A percentile compares a stretch with the other conserved stretches of the same genome.
phyloP scores from a whole-genome alignment of 1,140 invertebrate species.

The Drosophila pseudoananassae region DNA sequence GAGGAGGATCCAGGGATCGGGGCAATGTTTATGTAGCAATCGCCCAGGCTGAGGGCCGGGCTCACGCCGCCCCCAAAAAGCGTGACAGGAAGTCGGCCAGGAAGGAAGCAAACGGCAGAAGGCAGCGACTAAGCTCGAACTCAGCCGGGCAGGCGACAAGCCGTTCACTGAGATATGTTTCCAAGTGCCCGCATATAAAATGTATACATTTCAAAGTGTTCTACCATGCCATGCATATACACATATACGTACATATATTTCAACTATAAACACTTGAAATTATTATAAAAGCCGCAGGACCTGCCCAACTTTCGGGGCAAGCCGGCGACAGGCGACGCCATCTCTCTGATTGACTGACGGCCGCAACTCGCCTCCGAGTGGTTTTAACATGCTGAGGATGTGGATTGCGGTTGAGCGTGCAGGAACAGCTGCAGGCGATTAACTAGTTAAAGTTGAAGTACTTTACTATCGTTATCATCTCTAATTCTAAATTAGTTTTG shows the following conservation, averaged over 20 bases:
- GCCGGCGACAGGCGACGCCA: constrained; percentile 62
- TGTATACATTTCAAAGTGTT: constrained; percentile 12
- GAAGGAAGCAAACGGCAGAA: constrained; percentile 65
- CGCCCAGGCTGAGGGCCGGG: background rate
- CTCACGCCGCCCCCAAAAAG: constrained; percentile 35
- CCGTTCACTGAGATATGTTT: constrained; percentile 32
- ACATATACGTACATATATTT: background rate
- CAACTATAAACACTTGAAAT: constrained; percentile 51
- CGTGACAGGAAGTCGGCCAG: constrained; percentile 74
- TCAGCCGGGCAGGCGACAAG: constrained; percentile 38
- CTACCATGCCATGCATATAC: background rate
- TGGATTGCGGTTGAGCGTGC: background rate
- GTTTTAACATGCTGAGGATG: constrained; percentile 20
- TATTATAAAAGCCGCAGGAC: constrained; percentile 48
- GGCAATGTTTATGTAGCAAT: constrained; percentile 71
- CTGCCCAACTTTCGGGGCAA: constrained; percentile 57
- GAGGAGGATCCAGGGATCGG: constrained; percentile 21
- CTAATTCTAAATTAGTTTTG: no score
- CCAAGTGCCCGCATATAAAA: constrained; percentile 33
- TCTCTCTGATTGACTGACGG: constrained; percentile 70
- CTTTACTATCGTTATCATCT: no score
- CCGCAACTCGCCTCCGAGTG: constrained; percentile 16
- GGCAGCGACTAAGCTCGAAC: constrained; percentile 47
- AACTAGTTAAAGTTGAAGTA: background rate
- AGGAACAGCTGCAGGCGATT: constrained; percentile 1